phyloP scores from a whole-genome alignment of 2,113 vertebrate genomes.

The Ramphastos sulfuratus region DNA sequence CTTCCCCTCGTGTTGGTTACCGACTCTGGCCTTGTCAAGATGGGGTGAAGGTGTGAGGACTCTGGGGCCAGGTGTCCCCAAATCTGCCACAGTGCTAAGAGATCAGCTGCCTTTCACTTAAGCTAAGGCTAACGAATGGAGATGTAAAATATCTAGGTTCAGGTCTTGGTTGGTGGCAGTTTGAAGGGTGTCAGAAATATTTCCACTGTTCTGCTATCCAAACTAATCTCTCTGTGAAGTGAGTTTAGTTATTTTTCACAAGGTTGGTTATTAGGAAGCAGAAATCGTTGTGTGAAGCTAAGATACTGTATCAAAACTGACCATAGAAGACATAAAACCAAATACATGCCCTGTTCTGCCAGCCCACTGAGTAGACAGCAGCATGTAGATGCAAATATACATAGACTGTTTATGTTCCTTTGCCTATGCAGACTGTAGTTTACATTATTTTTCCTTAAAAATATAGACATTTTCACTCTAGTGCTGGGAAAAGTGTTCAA shows the following conservation, averaged over 20 bases:
- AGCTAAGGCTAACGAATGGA: accelerated
- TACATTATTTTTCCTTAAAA: neutral
- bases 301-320: neutral
- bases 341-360: neutral
- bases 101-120: accelerated
- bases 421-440: neutral
- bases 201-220: neutral
- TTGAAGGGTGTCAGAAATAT: neutral
- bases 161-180: neutral
- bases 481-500: neutral
- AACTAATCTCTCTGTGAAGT: neutral
- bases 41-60: accelerated
- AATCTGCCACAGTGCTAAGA: accelerated
- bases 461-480: neutral
- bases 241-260: neutral
- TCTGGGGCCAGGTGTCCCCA: accelerated
- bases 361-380: neutral
- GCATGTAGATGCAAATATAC: neutral
- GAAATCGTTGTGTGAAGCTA: neutral
- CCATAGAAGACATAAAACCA: neutral
- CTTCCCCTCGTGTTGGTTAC: neutral
- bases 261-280: neutral
- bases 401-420: neutral
- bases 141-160: accelerated
- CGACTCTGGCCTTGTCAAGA: too few species aligned